A percentile compares a stretch with the other conserved stretches of the same genome.
Conservation (phyloP, 2,113 vertebrate species). For the Campylomormyrus numenius region DNA sequence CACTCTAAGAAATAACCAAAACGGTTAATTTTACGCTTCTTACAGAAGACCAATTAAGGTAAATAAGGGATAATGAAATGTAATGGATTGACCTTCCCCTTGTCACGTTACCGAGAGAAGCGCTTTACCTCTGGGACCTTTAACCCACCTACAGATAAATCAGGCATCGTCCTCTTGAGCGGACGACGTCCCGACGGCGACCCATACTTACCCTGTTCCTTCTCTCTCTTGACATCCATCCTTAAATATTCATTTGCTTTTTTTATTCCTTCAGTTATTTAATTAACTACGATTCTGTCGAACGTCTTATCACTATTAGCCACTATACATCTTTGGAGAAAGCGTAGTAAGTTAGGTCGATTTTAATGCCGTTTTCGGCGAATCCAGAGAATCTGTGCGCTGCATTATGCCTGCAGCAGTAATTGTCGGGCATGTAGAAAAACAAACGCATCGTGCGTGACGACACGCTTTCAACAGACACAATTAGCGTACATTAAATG, state of each 20-base stretch:
- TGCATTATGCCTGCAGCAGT: not conserved
- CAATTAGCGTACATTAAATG: not conserved
- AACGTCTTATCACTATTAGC: not conserved
- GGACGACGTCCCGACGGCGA: not conserved
- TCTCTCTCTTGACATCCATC: conserved; percentile 65
- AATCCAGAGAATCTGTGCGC: not conserved
- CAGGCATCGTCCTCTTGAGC: not conserved
- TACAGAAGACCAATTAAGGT: not conserved
- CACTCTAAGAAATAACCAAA: not conserved
- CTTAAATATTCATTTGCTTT: not conserved
- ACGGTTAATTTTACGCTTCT: not conserved
- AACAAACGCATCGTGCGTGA: not conserved
- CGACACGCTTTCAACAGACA: not conserved
- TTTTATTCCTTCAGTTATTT: not conserved
- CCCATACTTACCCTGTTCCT: conserved; percentile 58
- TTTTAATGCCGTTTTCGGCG: not conserved
- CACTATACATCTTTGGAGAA: not conserved
- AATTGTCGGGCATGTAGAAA: not conserved
- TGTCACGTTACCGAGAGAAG: not conserved
- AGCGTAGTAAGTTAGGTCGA: not conserved
- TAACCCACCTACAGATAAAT: not conserved
- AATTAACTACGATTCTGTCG: not conserved
- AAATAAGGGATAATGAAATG: not conserved
- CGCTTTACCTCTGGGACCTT: not conserved
- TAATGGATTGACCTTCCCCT: not conserved